Percentiles rank a stretch among this genome's conserved stretches.
These are phyloP conservation scores for Digitonthophagus gazella DNA, from an alignment of 2,888 invertebrate species.

Conservation along the genomic window DNA sequence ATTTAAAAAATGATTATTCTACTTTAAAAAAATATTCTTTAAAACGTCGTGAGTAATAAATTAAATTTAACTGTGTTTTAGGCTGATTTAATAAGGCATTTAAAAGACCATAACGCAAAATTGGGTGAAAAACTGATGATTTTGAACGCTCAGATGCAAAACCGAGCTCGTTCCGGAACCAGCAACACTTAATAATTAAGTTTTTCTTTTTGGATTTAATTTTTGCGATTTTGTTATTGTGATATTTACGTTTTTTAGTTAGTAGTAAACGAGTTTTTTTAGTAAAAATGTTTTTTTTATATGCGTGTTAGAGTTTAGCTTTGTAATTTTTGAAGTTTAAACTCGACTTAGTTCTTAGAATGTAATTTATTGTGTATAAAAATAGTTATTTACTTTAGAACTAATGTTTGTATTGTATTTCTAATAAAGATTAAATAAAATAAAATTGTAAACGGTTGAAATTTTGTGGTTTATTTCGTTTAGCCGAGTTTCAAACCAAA, in stretches of 20 bases:
- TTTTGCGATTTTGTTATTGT: not conserved
- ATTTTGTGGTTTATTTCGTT: too few relatives aligned
- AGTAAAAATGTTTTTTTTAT: not conserved
- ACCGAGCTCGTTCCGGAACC: slow-evolving; percentile 30
- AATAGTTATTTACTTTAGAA: not conserved
- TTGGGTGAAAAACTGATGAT: slow-evolving; percentile 65
- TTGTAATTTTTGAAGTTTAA: too few relatives aligned
- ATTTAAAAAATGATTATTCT: too few relatives aligned
- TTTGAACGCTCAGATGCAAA: slow-evolving; percentile 55
- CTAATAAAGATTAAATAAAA: not conserved
- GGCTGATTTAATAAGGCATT: slow-evolving; percentile 67
- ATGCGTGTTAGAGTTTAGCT: too few relatives aligned
- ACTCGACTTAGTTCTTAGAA: too few relatives aligned
- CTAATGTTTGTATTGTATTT: not conserved
- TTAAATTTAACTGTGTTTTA: too few relatives aligned
- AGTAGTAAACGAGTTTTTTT: not conserved
- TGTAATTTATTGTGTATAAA: not conserved
- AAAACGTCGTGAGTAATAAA: too few relatives aligned
- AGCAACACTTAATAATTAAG: slow-evolving; percentile 12
- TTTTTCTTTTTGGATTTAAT: too few relatives aligned
- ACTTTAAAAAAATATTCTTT: too few relatives aligned
- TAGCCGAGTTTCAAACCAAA: too few relatives aligned
- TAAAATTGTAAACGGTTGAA: not conserved
- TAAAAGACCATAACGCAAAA: slow-evolving; percentile 65
- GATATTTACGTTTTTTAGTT: not conserved